Evolutionary conservation across 2,797 vertebrate genomes (phyloP), one percentile per base, ranked within the genome.

Genomic region (Pygocentrus nattereri): DNA sequence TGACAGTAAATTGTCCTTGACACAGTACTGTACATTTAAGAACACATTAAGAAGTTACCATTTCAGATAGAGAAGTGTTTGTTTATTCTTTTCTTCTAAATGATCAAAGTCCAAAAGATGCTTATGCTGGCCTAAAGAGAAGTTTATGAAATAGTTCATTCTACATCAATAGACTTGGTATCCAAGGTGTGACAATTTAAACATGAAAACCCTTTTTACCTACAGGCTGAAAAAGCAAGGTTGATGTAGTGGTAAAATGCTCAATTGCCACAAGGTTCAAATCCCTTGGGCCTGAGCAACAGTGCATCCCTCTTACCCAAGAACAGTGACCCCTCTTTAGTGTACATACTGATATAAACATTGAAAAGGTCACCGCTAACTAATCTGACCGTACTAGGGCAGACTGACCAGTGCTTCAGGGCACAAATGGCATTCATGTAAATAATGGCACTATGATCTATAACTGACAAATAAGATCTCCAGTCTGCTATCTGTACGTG

Each of bases 311-410:
- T 19, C 30, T 44, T 19, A 54, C 49, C 27, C 62, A 41, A 49
- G 12, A 70, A 47, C 19, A 1, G 6, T 12, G 34, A 67, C 18
- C 34, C 18, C 64, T 38, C 23, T 5, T 70, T 18, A 41, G 47
- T n/a, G 18, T 47, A 30, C 67, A 71, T 62, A 25, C 30, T 34
- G 59, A 34, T 25, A 16, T 52, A 64, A 44, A 18, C 15, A 25
- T 10, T 12, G 38, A 67, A 68, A 68, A 68, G 61, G 31, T 52
- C 69, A 72, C 38, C 15, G 16, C 56, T 69, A 47, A 44, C n/a
- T 69, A 49, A 49, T 61, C 54, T 56, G 31, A 70, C 47, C 41
- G 52, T 15, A 15, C n/a, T 18, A 12, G 19, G 31, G 41, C 34
- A 72, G 54, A 38, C 67, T 49, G 12, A 16, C 25, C 25, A 30